Evolutionary conservation across 2,113 vertebrate species (phyloP).

Genomic region (Cinclus mexicanus): DNA sequence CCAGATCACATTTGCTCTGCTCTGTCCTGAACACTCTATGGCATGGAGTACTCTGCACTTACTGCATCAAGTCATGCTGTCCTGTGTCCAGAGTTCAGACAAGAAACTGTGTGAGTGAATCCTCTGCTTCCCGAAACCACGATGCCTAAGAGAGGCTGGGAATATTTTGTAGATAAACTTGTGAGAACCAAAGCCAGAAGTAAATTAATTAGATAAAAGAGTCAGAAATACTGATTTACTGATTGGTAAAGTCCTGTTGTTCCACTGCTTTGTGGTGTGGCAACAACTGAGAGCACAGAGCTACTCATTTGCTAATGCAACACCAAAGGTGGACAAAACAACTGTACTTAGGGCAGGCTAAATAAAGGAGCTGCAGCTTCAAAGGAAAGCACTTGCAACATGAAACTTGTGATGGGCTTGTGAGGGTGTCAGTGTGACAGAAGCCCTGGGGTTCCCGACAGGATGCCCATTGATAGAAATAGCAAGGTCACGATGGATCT

Average conservation of each 20-base stretch:
- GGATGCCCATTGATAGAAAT: neutral
- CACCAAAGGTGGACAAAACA: neutral
- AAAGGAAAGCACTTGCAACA: conserved; percentile 3
- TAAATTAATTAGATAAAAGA: neutral
- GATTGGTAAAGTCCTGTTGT: neutral
- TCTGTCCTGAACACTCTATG: neutral
- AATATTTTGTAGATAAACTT: neutral
- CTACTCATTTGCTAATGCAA: neutral
- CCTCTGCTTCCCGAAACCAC: neutral
- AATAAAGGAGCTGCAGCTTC: conserved; percentile 19
- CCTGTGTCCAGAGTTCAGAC: neutral
- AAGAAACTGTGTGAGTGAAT: neutral
- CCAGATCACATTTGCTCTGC: neutral
- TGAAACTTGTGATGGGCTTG: neutral
- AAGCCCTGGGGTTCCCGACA: conserved; percentile 11
- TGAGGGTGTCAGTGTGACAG: conserved; percentile 28
- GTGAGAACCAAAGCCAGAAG: neutral
- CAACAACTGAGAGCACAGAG: neutral
- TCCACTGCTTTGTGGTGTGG: neutral
- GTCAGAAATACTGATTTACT: neutral
- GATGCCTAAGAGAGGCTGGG: neutral
- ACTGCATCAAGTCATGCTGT: neutral
- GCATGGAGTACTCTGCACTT: neutral
- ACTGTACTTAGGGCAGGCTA: neutral
- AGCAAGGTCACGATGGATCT: conserved; percentile 33